Base-by-base conservation (phyloP, 2,113 vertebrate species). In the Hemicordylus capensis region DNA sequence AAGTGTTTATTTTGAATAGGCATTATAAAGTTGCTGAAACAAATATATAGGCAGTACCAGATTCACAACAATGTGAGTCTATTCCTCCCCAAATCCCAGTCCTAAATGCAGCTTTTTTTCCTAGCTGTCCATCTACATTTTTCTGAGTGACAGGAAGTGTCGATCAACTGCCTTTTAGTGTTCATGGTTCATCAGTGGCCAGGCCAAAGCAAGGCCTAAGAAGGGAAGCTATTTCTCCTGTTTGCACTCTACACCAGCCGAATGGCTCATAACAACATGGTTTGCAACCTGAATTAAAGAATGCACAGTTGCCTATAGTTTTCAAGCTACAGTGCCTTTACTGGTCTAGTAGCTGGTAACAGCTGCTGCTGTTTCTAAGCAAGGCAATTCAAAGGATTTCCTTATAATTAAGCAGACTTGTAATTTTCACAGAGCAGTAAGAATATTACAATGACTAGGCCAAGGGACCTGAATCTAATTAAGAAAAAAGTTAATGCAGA, bases 391-490 rank as follows among this genome's bases (percentile, higher is more conserved):
- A 31, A 84, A 83, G 80, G 64, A 17, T 37, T 89, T 91, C 56
- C 37, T 31, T 51, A 75, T 70, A 84, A 70, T 89, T 87, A 90
- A 85, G 37, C 76, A 20, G 1, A 56, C 87, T 86, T 73, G 51
- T 76, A 61, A 61, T 80, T 92, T 89, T 83, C 3, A 26, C 83
- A 87, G 85, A 80, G 85, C 14, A 76, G 4, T 48, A 58, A 28
- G 28, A 22, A 37, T 59, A 10, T 61, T 78, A 54, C 69, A 91
- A 46, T 56, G 67, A 31, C 84, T 89, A 63, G 78, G 34, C 58
- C 51, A 86, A 83, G 93, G 83, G 48, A 85, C 80, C 85, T 83
- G 75, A 86, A 85, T 87, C 85, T 90, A 89, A 92, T 92, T 89
- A 90, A 81, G 85, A n/a, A 89, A 84, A 51, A 85, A 86, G 76